A percentile compares a stretch with the other conserved stretches of the same genome.
Conservation (phyloP, 2,113 vertebrate genomes). For the Gopherus evgoodei region DNA sequence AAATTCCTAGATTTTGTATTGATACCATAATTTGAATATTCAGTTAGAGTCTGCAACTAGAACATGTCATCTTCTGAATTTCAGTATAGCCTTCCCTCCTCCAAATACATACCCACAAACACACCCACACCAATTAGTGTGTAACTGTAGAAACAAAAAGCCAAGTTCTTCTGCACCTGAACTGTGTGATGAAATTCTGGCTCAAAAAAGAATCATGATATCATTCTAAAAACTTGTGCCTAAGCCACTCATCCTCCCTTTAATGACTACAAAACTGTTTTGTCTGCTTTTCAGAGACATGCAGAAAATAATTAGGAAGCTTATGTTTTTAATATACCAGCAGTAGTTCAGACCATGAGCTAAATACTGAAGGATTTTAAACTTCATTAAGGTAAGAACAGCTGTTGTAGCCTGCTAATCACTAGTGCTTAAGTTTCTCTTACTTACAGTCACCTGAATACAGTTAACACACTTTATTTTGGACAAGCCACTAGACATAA, state of each 20-base stretch:
- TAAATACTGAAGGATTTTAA: background rate
- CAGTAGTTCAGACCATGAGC: background rate
- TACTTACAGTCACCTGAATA: constrained; percentile 4
- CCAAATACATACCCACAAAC: background rate
- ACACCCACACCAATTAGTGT: background rate
- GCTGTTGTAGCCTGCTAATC: background rate
- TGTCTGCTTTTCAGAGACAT: background rate
- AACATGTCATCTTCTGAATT: background rate
- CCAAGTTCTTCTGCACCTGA: background rate
- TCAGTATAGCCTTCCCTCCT: background rate
- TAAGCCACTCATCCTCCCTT: background rate
- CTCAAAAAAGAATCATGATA: constrained; percentile 19
- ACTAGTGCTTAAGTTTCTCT: background rate
- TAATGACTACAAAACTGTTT: background rate
- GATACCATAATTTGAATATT: background rate
- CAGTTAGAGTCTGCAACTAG: background rate
- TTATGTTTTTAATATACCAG: background rate
- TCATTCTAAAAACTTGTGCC: constrained; percentile 15
- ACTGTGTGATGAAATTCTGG: background rate
- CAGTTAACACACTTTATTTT: background rate
- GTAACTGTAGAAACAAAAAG: background rate
- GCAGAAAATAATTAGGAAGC: background rate
- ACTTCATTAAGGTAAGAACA: constrained; percentile 19
- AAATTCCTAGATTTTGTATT: background rate
- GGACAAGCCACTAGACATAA: background rate